Conservation (phyloP, 2,113 vertebrate species). For the Archocentrus centrarchus region DNA sequence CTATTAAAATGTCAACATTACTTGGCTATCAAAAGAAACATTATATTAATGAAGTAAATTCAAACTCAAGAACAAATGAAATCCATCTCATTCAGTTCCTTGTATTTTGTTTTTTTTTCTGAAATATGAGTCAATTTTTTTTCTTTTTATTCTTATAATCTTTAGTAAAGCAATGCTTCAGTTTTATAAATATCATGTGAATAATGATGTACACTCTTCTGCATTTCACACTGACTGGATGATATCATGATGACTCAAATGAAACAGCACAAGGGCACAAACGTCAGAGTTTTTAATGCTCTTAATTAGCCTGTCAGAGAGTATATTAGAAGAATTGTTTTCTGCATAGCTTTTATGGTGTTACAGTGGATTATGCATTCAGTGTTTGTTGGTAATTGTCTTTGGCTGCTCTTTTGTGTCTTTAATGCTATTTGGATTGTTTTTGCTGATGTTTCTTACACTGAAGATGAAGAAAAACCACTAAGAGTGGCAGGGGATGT, state of each 20-base stretch:
- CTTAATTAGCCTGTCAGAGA: not conserved
- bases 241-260: not conserved
- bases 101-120: not conserved
- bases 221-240: not conserved
- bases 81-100: not conserved
- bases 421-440: constrained; percentile 8
- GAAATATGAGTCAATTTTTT: not conserved
- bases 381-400: not conserved
- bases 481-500: not conserved
- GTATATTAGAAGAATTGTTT: not conserved
- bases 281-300: not conserved
- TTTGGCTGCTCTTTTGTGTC: constrained; percentile 17
- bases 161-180: no score
- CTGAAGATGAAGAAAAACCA: not conserved
- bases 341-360: constrained; percentile 19
- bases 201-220: no score
- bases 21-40: not conserved
- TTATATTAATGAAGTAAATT: not conserved
- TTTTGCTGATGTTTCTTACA: not conserved
- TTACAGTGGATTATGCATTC: constrained; percentile 1
- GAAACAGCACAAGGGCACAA: not conserved
- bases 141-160: not conserved
- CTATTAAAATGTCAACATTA: not conserved
- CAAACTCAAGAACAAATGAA: not conserved
- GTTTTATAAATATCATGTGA: no score